Percentiles rank a stretch among this genome's conserved stretches.
phyloP scores from a whole-genome alignment of 2,797 vertebrate genomes.

The Microctenopoma lineatum region DNA sequence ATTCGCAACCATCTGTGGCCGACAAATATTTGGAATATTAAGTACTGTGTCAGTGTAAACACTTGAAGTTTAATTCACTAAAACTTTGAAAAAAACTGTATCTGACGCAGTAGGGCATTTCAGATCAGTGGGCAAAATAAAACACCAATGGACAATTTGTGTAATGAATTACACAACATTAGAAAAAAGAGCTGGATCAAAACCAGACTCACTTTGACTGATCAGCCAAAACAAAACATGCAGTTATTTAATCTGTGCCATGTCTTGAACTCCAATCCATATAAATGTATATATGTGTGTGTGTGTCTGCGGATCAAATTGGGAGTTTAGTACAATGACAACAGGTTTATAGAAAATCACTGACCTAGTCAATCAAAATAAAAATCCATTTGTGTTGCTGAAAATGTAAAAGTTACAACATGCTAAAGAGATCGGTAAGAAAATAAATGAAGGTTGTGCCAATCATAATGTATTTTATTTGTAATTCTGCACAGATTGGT shows the following conservation, averaged over 20 bases:
- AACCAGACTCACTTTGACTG: conserved; percentile 42
- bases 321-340: too few species aligned
- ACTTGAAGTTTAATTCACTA: conserved; percentile 16
- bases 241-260: conserved; percentile 41
- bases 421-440: too few species aligned
- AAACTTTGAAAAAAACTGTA: conserved; percentile 12
- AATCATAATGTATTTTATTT: not conserved
- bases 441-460: too few species aligned
- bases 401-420: too few species aligned
- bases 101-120: not conserved
- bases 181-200: conserved; percentile 40
- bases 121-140: conserved; percentile 1
- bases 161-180: conserved; percentile 20
- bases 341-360: too few species aligned
- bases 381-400: too few species aligned
- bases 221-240: conserved; percentile 63
- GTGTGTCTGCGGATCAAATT: too few species aligned
- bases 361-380: too few species aligned
- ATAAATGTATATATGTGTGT: too few species aligned
- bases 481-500: not conserved
- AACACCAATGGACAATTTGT: conserved; percentile 6
- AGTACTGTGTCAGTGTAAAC: conserved; percentile 34
- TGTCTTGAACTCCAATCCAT: not conserved
- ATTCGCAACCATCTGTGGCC: conserved; percentile 67
- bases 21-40: conserved; percentile 52